Percentiles rank a stretch among this genome's conserved stretches.
phyloP scores from a whole-genome alignment of 2,113 vertebrate genomes.

The Halcyon senegalensis region DNA sequence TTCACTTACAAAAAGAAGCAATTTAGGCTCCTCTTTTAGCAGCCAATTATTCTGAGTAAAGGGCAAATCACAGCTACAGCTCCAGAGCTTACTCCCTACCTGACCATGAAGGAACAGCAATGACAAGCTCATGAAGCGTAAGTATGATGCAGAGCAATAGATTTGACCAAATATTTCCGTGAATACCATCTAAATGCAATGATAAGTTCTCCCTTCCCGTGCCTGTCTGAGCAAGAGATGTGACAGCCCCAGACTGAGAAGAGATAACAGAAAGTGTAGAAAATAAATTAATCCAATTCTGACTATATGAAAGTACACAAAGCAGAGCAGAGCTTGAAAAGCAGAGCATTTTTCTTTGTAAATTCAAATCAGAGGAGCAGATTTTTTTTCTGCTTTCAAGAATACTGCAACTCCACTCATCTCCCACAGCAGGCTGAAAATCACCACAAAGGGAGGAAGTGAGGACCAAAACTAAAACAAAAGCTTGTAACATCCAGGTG shows the following conservation, averaged over 20 bases:
- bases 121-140: neutral
- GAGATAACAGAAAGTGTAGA: constrained; percentile 16
- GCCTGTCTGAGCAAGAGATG: neutral
- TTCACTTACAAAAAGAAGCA: neutral
- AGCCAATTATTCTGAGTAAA: neutral
- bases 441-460: neutral
- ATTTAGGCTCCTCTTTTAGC: neutral
- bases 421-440: constrained; percentile 42
- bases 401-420: neutral
- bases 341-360: constrained; percentile 22
- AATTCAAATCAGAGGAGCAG: constrained; percentile 20
- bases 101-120: neutral
- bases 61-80: neutral
- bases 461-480: constrained; percentile 21
- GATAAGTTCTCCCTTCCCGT: neutral
- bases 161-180: constrained; percentile 26
- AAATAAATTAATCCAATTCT: constrained; percentile 47
- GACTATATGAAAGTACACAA: neutral
- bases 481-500: neutral
- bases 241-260: constrained; percentile 14
- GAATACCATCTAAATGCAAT: neutral
- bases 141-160: neutral
- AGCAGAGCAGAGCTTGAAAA: neutral
- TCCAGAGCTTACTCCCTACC: neutral
- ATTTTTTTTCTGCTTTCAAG: constrained; percentile 27